phyloP scores from a whole-genome alignment of 2,113 vertebrate genomes.

The Coptodon bakossiorum region DNA sequence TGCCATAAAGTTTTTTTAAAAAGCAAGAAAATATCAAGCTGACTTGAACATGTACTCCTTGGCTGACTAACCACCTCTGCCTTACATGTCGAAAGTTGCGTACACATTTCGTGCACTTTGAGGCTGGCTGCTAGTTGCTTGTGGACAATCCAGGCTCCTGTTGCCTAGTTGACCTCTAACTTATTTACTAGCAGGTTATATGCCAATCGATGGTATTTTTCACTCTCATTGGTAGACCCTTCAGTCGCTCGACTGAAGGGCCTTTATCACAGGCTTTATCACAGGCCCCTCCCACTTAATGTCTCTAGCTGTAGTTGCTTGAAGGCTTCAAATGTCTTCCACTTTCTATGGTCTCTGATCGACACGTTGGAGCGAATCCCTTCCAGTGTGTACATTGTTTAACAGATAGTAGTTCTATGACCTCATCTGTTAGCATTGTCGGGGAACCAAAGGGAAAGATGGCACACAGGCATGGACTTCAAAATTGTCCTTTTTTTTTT shows the following conservation, averaged over 20 bases:
- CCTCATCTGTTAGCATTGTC: neutral
- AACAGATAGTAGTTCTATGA: neutral
- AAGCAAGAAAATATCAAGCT: neutral
- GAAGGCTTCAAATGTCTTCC: neutral
- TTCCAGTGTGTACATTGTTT: neutral
- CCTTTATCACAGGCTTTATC: neutral
- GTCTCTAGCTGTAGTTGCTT: neutral
- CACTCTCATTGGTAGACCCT: neutral
- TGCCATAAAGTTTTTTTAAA: neutral
- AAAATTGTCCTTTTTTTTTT: neutral
- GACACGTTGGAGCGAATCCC: neutral
- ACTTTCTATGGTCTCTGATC: neutral
- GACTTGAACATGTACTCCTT: neutral
- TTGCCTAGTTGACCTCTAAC: neutral
- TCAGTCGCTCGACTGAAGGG: neutral
- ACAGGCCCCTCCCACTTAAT: neutral
- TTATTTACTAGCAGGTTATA: neutral
- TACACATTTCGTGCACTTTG: neutral
- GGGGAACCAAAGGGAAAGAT: neutral
- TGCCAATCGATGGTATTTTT: neutral
- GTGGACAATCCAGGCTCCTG: neutral
- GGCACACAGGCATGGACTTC: rapidly evolving
- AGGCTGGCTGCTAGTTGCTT: neutral
- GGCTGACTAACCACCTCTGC: neutral
- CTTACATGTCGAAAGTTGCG: neutral